Evolutionary conservation across 2,797 vertebrate genomes (phyloP), one percentile per base, ranked within the genome.

Genomic region (Acipenser oxyrinchus): DNA sequence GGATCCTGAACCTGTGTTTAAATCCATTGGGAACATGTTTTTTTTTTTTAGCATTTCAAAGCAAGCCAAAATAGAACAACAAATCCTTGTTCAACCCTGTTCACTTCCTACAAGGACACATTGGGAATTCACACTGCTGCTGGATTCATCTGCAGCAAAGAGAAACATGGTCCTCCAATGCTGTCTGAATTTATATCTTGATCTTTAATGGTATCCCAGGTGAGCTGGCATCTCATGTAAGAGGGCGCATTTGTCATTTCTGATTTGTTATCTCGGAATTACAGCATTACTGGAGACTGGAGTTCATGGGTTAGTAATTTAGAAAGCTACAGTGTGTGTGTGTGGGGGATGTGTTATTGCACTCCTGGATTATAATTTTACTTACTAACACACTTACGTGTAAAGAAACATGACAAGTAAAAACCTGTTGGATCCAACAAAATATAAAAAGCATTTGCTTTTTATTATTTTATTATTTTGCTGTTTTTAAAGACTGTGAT

Each of bases 121-220:
- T 8, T 6, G 52, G 23, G 23, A 58, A 66, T 57, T 55, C 53
- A 55, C 53, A 10, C 10, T 6, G 6, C 53, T 10, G 53, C 9
- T 55, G 53, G 37, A 37, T 37, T 37, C 37, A 37, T 37, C 37
- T 37, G 37, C 37, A 37, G 18, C 10, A 48, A 58, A 49, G 6
- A 62, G 53, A 55, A 55, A 55, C 53, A 55, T 55, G 53, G n/a
- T 15, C 23, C 12, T 49, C 12, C 12, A 66, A 48, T 49, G 52
- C 10, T 58, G 37, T 48, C n/a, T 58, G 52, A 37, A 58, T 57
- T 18, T 58, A 66, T 58, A 66, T 13, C 37, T 57, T 57, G 18
- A 12, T 66, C 18, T 66, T 55, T 55, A 58, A 66, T 57, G 64
- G 37, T 55, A 57, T 66, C 51, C 52, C 52, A 55, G 10, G 18